Evolutionary conservation across 2,888 invertebrate species (phyloP), one percentile per base, ranked within the genome.

Genomic region (Cosmopolites sordidus): DNA sequence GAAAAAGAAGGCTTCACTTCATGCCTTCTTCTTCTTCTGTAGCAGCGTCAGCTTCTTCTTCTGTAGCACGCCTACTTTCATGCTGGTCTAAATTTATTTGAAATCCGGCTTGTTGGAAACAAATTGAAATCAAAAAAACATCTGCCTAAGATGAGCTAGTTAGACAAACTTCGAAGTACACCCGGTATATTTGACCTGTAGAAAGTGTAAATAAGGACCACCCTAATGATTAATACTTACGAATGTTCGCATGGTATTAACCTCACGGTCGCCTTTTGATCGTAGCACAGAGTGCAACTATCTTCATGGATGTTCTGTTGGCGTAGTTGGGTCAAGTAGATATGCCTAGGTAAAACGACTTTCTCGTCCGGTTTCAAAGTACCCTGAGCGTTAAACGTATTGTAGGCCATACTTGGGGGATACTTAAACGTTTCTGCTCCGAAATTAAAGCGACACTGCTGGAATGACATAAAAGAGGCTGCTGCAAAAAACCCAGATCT

Each of bases 401-500:
- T 78, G 75, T 81, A 93, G 18, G 71, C 67, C 64, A 83, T 80
- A 2, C 71, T 71, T 0, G 94, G 93, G 38, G 92, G 86, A 77
- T 77, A 86, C 62, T 77, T 78, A 75, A 94, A 95, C 1, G 88
- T 83, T 58, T 83, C 79, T 56, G 83, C 78, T 48, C 95, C 95
- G 74, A 95, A 95, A 76, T 95, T 95, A 75, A 95, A 95, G 43
- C 85, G 80, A 75, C 93, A 93, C 69, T 94, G 94, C 72, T 96
- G 95, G 78, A 92, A 95, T 58, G 93, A 91, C 94, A 94, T 95
- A 73, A 95, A 94, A 73, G 92, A 94, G 2, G 94, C 95, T 2
- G 93, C 95, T 6, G 95, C 93, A 75, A 91, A 95, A 75, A 92
- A 94, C 22, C 94, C 94, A 62, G 82, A 81, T 62, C 90, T 92